Evolutionary conservation across 2,888 invertebrate species (phyloP).

Genomic region (Euplexia lucipara): DNA sequence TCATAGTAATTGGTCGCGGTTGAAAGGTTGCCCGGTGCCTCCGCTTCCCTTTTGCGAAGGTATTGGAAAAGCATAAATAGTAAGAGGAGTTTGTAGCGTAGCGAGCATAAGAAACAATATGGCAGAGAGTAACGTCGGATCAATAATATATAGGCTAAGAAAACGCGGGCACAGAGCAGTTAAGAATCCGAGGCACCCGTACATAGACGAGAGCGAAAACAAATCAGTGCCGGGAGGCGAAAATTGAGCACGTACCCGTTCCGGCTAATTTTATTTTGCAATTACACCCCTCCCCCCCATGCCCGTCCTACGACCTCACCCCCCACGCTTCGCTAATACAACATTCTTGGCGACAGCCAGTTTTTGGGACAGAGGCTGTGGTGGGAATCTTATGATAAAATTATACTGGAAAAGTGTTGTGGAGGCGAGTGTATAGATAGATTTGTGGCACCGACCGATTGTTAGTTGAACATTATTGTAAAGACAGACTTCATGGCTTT

Average conservation of each 20-base stretch:
- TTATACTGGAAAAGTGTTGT: slow-evolving; percentile 59
- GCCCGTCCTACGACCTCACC: slow-evolving; percentile 65
- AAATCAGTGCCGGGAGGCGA: slow-evolving; percentile 90
- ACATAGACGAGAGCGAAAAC: slow-evolving; percentile 87
- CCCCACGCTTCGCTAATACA: slow-evolving; percentile 82
- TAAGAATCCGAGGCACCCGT: slow-evolving; percentile 72
- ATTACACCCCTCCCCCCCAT: slow-evolving; percentile 84
- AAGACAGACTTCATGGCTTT: not conserved
- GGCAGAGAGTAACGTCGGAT: slow-evolving; percentile 81
- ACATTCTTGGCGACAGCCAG: slow-evolving; percentile 88
- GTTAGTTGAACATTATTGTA: slow-evolving; percentile 12
- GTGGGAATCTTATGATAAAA: slow-evolving; percentile 59
- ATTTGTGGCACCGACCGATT: slow-evolving; percentile 21
- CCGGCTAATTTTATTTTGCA: slow-evolving; percentile 91
- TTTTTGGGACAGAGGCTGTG: slow-evolving; percentile 76
- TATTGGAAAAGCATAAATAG: slow-evolving; percentile 50
- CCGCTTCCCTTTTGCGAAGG: slow-evolving; percentile 7
- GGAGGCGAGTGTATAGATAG: slow-evolving; percentile 40
- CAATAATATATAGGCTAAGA: slow-evolving; percentile 90
- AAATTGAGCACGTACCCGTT: slow-evolving; percentile 91
- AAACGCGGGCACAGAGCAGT: slow-evolving; percentile 78
- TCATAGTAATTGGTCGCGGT: slow-evolving; percentile 57
- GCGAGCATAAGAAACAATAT: slow-evolving; percentile 79
- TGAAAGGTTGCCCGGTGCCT: slow-evolving; percentile 23
- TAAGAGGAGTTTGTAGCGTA: slow-evolving; percentile 52